A percentile compares a stretch with the other conserved stretches of the same genome.
These are phyloP conservation scores for Hololepta plana DNA, from an alignment of 2,888 invertebrate species.

Conservation along the genomic window DNA sequence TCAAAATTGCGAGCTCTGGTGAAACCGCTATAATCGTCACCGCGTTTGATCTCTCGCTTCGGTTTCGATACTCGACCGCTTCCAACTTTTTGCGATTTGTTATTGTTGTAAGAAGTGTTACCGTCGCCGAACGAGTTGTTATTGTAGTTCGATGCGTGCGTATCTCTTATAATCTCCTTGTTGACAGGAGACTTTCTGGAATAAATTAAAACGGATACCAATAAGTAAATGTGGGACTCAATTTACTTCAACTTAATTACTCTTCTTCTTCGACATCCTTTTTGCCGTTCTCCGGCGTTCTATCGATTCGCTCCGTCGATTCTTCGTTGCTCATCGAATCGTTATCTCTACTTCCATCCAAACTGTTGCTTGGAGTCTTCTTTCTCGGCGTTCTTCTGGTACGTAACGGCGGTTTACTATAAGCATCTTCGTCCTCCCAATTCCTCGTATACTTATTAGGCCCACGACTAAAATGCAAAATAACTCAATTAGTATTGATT, in stretches of 20 bases:
- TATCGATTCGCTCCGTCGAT: too few relatives aligned
- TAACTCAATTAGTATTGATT: too few relatives aligned
- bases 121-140: conserved; percentile 11
- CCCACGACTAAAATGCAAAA: conserved; percentile 46
- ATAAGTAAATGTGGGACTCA: too few relatives aligned
- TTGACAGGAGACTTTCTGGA: too few relatives aligned
- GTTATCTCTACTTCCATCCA: conserved; percentile 14
- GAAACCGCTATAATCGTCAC: conserved; percentile 24
- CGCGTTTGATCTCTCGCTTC: conserved; percentile 21
- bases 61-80: conserved; percentile 19
- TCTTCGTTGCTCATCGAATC: conserved; percentile 12
- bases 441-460: conserved; percentile 83
- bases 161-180: too few relatives aligned
- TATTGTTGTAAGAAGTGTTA: too few relatives aligned
- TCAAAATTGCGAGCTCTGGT: conserved; percentile 19
- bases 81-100: conserved; percentile 15
- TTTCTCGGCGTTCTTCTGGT: conserved; percentile 12
- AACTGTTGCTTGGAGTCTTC: conserved; percentile 17
- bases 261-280: too few relatives aligned
- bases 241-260: too few relatives aligned
- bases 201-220: too few relatives aligned
- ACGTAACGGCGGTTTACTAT: conserved; percentile 41
- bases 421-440: conserved; percentile 88
- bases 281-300: too few relatives aligned
- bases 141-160: too few relatives aligned